Percentiles rank a stretch among this genome's conserved stretches.
phyloP scores from a whole-genome alignment of 2,797 vertebrate species.

The Kryptopterus vitreolus region DNA sequence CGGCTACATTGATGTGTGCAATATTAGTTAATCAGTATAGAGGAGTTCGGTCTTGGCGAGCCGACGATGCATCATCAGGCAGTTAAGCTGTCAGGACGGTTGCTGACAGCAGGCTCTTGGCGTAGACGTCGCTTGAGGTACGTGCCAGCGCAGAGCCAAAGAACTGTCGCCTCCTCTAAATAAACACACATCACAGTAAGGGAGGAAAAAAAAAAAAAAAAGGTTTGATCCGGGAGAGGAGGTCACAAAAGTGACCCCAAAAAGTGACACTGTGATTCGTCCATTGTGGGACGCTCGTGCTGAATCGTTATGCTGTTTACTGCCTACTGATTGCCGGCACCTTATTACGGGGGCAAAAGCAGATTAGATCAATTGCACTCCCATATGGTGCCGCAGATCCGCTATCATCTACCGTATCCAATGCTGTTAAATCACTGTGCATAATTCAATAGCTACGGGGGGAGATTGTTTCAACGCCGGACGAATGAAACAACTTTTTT shows the following conservation, averaged over 20 bases:
- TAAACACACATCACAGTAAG: too few species aligned
- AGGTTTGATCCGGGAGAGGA: not conserved
- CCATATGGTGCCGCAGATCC: conserved; percentile 23
- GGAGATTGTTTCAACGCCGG: conserved; percentile 22
- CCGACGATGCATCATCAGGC: conserved; percentile 40
- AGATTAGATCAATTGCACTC: conserved; percentile 34
- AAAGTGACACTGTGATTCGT: conserved; percentile 43
- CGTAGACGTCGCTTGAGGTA: conserved; percentile 4
- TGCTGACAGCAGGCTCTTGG: conserved; percentile 44
- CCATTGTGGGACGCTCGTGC: conserved; percentile 21
- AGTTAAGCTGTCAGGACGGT: conserved; percentile 33
- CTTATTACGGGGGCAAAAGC: conserved; percentile 14
- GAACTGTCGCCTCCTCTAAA: conserved; percentile 27
- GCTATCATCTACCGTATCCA: conserved; percentile 20
- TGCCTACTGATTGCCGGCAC: conserved; percentile 11
- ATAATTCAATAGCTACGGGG: conserved; percentile 38
- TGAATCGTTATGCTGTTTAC: conserved; percentile 37
- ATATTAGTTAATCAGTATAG: conserved; percentile 47
- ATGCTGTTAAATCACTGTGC: conserved; percentile 28
- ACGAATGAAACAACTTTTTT: not conserved
- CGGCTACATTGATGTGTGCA: conserved; percentile 33
- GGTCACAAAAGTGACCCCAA: conserved; percentile 38
- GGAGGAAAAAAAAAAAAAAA: not conserved
- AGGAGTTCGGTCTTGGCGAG: conserved; percentile 45
- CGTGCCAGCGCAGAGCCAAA: not conserved